These are phyloP conservation scores for Peromyscus eremicus DNA, from an alignment of 2,797 vertebrate genomes.

Conservation along the genomic window DNA sequence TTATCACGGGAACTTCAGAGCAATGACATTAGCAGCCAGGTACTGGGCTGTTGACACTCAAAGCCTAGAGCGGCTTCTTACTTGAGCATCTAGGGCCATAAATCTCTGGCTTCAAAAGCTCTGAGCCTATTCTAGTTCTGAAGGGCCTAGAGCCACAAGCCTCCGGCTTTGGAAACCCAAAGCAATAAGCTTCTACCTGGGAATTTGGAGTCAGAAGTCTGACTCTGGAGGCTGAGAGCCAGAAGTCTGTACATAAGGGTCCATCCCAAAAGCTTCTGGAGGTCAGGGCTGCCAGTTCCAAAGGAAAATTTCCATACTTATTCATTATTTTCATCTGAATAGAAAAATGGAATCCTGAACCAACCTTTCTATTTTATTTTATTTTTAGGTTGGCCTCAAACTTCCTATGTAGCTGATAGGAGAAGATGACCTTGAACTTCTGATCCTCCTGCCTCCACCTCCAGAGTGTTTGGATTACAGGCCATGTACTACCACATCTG, in stretches of 20 bases:
- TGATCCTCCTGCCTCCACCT: background rate
- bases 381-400: background rate
- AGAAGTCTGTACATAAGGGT: background rate
- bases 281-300: background rate
- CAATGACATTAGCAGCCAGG: background rate
- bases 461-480: background rate
- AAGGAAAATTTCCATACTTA: background rate
- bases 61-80: background rate
- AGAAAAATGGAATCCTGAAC: background rate
- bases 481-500: background rate
- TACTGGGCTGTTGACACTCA: background rate
- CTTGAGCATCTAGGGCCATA: background rate
- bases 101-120: background rate
- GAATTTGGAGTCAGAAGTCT: background rate
- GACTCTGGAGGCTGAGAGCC: background rate
- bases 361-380: background rate
- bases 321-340: background rate
- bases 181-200: background rate
- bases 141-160: background rate
- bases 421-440: background rate
- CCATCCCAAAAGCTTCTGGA: background rate
- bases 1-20: background rate
- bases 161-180: background rate
- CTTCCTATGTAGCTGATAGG: background rate
- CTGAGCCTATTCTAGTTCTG: background rate